phyloP scores from a whole-genome alignment of 2,797 vertebrate species.

The Odontamblyopus rebecca region DNA sequence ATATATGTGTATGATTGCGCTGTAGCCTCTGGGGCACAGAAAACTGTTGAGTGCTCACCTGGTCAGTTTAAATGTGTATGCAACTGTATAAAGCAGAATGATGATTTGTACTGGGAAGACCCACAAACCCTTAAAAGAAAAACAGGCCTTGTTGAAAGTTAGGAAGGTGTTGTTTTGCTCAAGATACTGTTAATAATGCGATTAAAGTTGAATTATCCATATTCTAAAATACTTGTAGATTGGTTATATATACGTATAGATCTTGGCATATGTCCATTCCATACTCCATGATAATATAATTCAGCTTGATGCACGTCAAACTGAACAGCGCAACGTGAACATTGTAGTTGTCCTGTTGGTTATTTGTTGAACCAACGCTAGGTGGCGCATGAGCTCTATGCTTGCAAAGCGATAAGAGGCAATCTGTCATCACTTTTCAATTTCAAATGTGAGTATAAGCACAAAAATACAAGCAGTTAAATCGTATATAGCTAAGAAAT shows the following conservation, averaged over 20 bases:
- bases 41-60: constrained; percentile 25
- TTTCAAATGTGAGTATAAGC: too few relatives aligned
- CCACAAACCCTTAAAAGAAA: constrained; percentile 30
- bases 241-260: background rate
- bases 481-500: too few relatives aligned
- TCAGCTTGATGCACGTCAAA: too few relatives aligned
- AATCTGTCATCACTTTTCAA: too few relatives aligned
- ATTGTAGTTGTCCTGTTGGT: too few relatives aligned
- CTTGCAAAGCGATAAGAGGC: too few relatives aligned
- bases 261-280: background rate
- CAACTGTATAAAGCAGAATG: constrained; percentile 28
- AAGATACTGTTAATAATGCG: constrained; percentile 51
- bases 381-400: too few relatives aligned
- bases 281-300: background rate
- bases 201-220: constrained; percentile 57
- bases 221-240: background rate
- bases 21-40: constrained; percentile 36
- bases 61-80: constrained; percentile 32
- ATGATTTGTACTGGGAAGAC: constrained; percentile 31
- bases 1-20: constrained; percentile 32
- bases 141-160: constrained; percentile 40
- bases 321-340: too few relatives aligned
- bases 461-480: too few relatives aligned
- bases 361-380: too few relatives aligned
- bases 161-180: constrained; percentile 30